Percentiles rank a stretch among this genome's conserved stretches.
phyloP scores from a whole-genome alignment of 2,888 invertebrate genomes.

The Cheiracanthium punctorium region DNA sequence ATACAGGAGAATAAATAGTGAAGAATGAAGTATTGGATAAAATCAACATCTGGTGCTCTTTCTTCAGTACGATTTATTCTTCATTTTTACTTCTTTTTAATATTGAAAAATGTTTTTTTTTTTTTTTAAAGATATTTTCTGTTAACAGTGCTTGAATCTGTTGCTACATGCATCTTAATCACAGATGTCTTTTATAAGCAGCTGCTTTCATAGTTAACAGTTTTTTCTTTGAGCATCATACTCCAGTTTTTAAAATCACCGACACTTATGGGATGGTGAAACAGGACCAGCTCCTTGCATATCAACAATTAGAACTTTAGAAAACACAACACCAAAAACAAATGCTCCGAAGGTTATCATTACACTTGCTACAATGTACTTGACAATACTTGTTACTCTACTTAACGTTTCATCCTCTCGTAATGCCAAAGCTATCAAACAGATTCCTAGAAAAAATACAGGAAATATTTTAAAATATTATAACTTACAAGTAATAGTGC shows the following conservation, averaged over 20 bases:
- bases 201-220: not conserved
- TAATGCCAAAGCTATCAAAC: slow-evolving; percentile 76
- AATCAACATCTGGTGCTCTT: not conserved
- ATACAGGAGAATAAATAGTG: not conserved
- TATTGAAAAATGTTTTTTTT: no score
- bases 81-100: not conserved
- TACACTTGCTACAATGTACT: slow-evolving; percentile 74
- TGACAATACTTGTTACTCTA: slow-evolving; percentile 75
- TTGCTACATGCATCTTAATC: no score
- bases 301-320: slow-evolving; percentile 75
- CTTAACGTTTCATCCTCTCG: slow-evolving; percentile 76
- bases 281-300: not conserved
- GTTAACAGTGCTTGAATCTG: no score
- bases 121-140: no score
- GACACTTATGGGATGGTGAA: slow-evolving; percentile 30
- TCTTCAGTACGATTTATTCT: not conserved
- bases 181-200: not conserved
- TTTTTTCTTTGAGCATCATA: not conserved
- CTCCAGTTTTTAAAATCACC: slow-evolving; percentile 17
- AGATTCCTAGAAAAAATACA: slow-evolving; percentile 76
- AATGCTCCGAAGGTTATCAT: slow-evolving; percentile 77
- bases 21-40: not conserved
- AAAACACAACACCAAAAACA: slow-evolving; percentile 77
- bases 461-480: no score
- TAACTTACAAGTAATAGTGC: no score